phyloP scores from a whole-genome alignment of 2,113 vertebrate genomes.

The Dolichallabes microphthalmus region DNA sequence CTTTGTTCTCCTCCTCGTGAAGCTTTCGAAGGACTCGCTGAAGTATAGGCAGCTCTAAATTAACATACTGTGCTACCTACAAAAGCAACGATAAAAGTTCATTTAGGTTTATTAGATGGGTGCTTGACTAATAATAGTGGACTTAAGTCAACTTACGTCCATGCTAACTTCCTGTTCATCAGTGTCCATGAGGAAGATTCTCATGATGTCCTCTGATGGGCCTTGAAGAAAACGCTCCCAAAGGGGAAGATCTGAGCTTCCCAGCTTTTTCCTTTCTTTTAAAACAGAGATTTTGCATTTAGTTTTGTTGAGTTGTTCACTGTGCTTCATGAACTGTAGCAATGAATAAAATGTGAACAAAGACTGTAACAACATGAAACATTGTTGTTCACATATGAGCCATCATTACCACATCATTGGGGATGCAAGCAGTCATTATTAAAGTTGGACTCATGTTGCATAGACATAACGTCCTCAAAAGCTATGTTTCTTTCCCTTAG shows the following conservation, averaged over 20 bases:
- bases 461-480: not conserved
- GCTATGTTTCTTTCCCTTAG: no score
- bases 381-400: not conserved
- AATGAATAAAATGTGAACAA: not conserved
- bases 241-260: constrained; percentile 77
- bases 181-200: constrained; percentile 89
- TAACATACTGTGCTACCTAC: constrained; percentile 91
- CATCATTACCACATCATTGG: not conserved
- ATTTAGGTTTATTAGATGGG: not conserved
- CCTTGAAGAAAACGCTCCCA: constrained; percentile 88
- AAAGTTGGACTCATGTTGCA: not conserved
- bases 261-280: constrained; percentile 84
- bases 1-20: constrained; percentile 79
- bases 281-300: not conserved
- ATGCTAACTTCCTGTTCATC: constrained; percentile 87
- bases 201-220: constrained; percentile 83
- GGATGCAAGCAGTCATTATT: not conserved
- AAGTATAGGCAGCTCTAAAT: constrained; percentile 82
- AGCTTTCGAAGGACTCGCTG: constrained; percentile 81
- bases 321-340: not conserved
- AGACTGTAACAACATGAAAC: not conserved
- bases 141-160: constrained; percentile 74
- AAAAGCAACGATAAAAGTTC: not conserved
- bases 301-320: not conserved
- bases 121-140: not conserved